Conservation (phyloP, 2,888 invertebrate species). For the Drosophila cognata region DNA sequence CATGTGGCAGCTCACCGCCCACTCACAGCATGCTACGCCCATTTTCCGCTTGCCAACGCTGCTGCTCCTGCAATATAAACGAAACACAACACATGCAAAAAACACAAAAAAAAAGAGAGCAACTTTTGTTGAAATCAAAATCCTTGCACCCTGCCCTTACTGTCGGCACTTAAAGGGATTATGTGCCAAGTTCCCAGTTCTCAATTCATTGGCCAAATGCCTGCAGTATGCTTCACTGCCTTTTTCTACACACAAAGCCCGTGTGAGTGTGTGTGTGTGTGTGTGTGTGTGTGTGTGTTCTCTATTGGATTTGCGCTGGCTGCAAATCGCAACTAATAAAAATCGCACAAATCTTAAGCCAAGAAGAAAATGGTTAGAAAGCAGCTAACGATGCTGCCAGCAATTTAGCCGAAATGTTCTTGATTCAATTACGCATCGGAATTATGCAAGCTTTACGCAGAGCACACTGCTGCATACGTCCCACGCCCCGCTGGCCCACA, state of each 20-base stretch:
- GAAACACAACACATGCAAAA: conserved; percentile 66
- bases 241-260: neutral
- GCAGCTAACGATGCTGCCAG: conserved; percentile 51
- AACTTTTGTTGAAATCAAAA: conserved; percentile 61
- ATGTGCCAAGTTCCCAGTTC: conserved; percentile 64
- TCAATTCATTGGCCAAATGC: conserved; percentile 51
- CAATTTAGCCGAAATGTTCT: conserved; percentile 69
- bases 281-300: conserved; percentile 13
- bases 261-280: conserved; percentile 21
- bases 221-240: conserved; percentile 42
- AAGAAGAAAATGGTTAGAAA: conserved; percentile 57
- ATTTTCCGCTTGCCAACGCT: conserved; percentile 9
- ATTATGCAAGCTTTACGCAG: conserved; percentile 64
- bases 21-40: conserved; percentile 42
- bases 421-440: conserved; percentile 73
- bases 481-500: neutral
- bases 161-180: conserved; percentile 60
- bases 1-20: conserved; percentile 56
- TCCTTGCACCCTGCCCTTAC: conserved; percentile 4
- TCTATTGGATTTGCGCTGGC: conserved; percentile 59
- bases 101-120: conserved; percentile 33
- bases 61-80: conserved; percentile 37
- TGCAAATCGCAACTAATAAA: conserved; percentile 74
- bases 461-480: conserved; percentile 12
- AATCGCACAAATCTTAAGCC: conserved; percentile 68